phyloP scores from a whole-genome alignment of 1,140 invertebrate species.

The Hylyphantes graminicola region DNA sequence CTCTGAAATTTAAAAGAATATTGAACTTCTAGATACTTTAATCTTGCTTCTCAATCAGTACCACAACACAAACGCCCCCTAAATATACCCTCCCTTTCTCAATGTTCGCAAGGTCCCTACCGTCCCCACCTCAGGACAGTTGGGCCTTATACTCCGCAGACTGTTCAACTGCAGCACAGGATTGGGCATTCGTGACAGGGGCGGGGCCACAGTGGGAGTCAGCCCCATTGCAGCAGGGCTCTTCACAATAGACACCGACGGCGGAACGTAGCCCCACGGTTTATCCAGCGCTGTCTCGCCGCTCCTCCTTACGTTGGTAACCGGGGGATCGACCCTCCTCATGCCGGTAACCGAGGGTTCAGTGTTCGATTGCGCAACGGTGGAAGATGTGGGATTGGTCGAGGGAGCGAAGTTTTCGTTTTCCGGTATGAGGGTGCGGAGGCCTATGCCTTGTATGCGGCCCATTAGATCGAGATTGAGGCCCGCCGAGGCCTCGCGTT shows the following conservation, averaged over 20 bases:
- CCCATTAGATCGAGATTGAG: constrained; percentile 55
- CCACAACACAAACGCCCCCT: constrained; percentile 11
- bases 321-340: neutral
- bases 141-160: constrained; percentile 33
- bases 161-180: constrained; percentile 61
- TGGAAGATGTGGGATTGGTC: constrained; percentile 7
- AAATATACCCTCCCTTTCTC: constrained; percentile 60
- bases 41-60: neutral
- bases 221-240: constrained; percentile 54
- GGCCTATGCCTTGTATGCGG: constrained; percentile 54
- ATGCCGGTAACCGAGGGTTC: neutral
- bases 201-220: constrained; percentile 53
- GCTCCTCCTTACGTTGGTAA: neutral
- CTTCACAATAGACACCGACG: constrained; percentile 42
- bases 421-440: constrained; percentile 23
- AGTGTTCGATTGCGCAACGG: neutral
- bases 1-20: no score
- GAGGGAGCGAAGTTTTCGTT: constrained; percentile 1
- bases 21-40: neutral
- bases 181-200: constrained; percentile 60
- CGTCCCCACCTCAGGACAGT: constrained; percentile 48
- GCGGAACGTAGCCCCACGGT: constrained; percentile 59
- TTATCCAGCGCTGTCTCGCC: constrained; percentile 23
- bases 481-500: constrained; percentile 18
- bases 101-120: constrained; percentile 56